Base-by-base conservation (phyloP, 1,140 invertebrate species). In the Oncopeltus fasciatus region DNA sequence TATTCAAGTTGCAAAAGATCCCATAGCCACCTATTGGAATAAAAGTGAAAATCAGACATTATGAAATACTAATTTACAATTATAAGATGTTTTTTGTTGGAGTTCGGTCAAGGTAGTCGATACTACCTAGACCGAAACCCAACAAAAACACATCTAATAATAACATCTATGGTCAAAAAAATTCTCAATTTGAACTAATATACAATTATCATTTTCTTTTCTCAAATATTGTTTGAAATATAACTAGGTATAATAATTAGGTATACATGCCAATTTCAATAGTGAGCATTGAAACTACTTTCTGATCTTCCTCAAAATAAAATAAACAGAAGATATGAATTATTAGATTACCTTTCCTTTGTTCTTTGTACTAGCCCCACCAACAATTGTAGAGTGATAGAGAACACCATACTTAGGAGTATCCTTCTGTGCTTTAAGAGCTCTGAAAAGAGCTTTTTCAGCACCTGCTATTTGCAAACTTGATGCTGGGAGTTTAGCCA, bases 361-460 rank as follows among this genome's bases (percentile, higher is more conserved):
- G 74, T 98, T 94, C 74, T 93, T 93, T 0, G 85, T 73, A 0
- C 83, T 88, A 26, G 96, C 95, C 60, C 91, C 81, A 14, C 94
- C 94, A 72, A 99, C 99, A 72, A 97, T 98, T 1, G 89, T 90
- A 0, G 95, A 96, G 76, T 99, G 95, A 74, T 93, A 99, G 5
- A 99, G 81, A 0, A 99, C 76, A 53, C 97, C 97, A 75, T 99
- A 99, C 74, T 99, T 99, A 0, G 97, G 97, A 2, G 97, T 99
- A 71, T 98, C 98, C 20, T 92, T 90, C 66, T 81, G 78, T 0
- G 90, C 96, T 74, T 98, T 98, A 1, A 98, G 72, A 0, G 95
- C 95, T 70, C 95, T 78, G 77, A 99, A 99, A 0, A 99, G 77
- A 0, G 96, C 95, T 72, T 99, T 99, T 73, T 99, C 97, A 18